Percentiles rank a stretch among this genome's conserved stretches.
Evolutionary conservation across 2,113 vertebrate species (phyloP).

Genomic region (Prunella fulvescens): DNA sequence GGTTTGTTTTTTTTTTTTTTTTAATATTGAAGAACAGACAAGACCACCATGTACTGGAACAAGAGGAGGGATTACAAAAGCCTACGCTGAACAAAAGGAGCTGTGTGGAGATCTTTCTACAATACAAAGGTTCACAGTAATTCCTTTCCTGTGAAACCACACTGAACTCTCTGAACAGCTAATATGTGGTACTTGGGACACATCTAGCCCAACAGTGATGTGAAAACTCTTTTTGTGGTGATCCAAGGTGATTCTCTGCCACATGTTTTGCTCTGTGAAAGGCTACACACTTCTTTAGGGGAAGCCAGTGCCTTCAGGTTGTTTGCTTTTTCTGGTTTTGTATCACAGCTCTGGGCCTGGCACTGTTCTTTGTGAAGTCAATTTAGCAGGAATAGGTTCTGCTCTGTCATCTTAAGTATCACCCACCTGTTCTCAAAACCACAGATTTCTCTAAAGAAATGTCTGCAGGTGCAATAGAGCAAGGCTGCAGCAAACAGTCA

Average conservation of each 20-base stretch:
- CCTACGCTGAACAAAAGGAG: background rate
- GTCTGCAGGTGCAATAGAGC: background rate
- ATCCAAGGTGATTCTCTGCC: background rate
- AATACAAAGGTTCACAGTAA: background rate
- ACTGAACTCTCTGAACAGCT: background rate
- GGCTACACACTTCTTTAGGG: background rate
- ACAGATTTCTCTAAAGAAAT: background rate
- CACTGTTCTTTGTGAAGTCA: fast-evolving
- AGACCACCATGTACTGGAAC: background rate
- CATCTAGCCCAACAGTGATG: background rate
- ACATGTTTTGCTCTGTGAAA: background rate
- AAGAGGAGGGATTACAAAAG: slow-evolving; percentile 11
- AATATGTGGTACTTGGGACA: background rate
- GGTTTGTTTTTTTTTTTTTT: background rate
- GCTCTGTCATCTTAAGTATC: background rate
- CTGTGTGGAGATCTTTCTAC: background rate
- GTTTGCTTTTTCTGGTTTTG: background rate
- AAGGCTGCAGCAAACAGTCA: background rate
- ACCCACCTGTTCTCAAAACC: background rate
- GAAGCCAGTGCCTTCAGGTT: background rate
- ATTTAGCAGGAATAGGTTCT: background rate
- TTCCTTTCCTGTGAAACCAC: background rate
- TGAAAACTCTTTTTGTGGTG: background rate
- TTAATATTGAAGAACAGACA: background rate
- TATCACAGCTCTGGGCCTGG: fast-evolving